A percentile compares a stretch with the other conserved stretches of the same genome.
phyloP scores from a whole-genome alignment of 2,113 vertebrate species.

The Corythornis madagascariensis region DNA sequence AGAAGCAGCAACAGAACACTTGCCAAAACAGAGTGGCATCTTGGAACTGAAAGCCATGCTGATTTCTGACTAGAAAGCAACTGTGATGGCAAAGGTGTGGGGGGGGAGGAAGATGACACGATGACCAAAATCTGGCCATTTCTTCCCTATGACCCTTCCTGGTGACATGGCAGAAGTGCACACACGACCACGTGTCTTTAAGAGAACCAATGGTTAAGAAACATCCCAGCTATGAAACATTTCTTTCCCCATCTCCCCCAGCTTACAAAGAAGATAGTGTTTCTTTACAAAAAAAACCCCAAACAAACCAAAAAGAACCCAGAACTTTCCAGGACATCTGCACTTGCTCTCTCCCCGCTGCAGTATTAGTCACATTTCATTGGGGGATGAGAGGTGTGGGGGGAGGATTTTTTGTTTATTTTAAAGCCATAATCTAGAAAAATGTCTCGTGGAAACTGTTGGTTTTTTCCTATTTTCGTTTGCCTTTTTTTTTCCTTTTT shows the following conservation, averaged over 20 bases:
- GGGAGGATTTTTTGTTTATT: conserved; percentile 23
- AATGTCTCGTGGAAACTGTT: conserved; percentile 43
- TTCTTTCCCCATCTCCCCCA: conserved; percentile 16
- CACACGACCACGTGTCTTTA: background rate
- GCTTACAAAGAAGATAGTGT: background rate
- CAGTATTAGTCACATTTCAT: background rate
- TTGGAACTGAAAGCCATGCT: conserved; percentile 48
- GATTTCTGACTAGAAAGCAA: conserved; percentile 16
- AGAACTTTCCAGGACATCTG: conserved; percentile 20
- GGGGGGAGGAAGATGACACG: background rate
- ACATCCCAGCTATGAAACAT: background rate
- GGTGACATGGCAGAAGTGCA: background rate
- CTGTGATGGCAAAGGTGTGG: background rate
- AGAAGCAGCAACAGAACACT: conserved; percentile 19
- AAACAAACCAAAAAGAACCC: background rate
- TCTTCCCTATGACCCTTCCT: background rate
- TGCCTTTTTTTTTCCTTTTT: conserved; percentile 1
- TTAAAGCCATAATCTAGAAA: conserved; percentile 79
- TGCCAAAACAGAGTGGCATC: background rate
- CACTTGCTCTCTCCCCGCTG: background rate
- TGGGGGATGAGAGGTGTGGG: background rate
- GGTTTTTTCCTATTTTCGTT: conserved; percentile 33
- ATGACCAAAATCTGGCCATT: background rate
- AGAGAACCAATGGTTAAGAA: background rate
- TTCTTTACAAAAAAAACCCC: conserved; percentile 16